Conservation (phyloP, 2,113 vertebrate species). For the Microcebus griseorufus region DNA sequence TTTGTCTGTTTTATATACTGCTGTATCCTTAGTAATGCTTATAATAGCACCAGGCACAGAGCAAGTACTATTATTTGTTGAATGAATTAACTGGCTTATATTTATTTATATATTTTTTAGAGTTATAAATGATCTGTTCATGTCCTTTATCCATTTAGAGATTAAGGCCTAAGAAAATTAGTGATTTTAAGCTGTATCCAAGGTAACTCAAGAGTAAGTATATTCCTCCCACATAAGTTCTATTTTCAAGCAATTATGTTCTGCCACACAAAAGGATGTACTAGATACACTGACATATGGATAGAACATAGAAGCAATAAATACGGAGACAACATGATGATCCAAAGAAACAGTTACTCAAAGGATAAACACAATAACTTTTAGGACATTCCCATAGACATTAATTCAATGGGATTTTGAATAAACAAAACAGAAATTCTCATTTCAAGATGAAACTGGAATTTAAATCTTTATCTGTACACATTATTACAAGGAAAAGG, state of each 20-base stretch:
- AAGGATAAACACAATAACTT: background rate
- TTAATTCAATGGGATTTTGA: constrained; percentile 21
- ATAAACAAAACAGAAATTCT: constrained; percentile 29
- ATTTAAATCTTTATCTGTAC: background rate
- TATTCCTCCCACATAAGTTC: background rate
- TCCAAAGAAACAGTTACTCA: background rate
- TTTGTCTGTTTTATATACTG: background rate
- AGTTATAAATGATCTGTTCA: constrained; percentile 10
- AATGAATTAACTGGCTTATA: constrained; percentile 4
- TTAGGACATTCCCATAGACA: background rate
- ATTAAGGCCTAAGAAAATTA: constrained; percentile 2
- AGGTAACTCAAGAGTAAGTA: constrained; percentile 15
- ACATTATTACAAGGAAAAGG: constrained; percentile 16
- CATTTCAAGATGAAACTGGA: constrained; percentile 33
- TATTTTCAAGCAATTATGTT: background rate
- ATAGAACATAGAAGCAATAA: background rate
- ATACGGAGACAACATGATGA: background rate
- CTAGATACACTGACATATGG: background rate
- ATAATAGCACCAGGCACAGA: background rate
- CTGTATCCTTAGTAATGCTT: background rate
- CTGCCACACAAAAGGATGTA: background rate
- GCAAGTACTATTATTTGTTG: constrained; percentile 29
- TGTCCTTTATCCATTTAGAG: background rate
- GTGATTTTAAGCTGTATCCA: constrained; percentile 11
- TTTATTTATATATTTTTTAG: constrained; percentile 30